phyloP scores from a whole-genome alignment of 2,113 vertebrate genomes.

The Mustela lutreola region DNA sequence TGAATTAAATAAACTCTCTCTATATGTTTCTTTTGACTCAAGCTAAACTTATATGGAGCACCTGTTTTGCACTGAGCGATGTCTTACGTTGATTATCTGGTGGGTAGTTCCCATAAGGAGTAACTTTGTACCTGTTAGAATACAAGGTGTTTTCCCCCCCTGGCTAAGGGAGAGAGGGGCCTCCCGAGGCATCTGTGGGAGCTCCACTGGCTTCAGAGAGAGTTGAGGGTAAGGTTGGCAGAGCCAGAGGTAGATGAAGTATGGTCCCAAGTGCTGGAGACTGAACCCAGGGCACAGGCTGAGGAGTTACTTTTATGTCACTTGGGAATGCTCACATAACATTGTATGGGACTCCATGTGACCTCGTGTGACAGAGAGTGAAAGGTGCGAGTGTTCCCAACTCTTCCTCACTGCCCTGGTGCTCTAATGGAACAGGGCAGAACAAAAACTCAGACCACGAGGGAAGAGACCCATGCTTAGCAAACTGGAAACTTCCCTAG shows the following conservation, averaged over 20 bases:
- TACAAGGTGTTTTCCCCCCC: accelerated
- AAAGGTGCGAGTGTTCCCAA: neutral
- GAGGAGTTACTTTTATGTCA: neutral
- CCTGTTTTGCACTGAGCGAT: neutral
- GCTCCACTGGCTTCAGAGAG: neutral
- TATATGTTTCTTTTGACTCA: neutral
- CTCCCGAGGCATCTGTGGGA: neutral
- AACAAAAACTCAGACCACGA: neutral
- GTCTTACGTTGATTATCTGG: neutral
- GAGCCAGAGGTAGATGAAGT: neutral
- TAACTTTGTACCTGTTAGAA: neutral
- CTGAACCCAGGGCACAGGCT: neutral
- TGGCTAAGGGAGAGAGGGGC: neutral
- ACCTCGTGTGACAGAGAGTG: neutral
- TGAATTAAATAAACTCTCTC: neutral
- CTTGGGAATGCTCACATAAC: neutral
- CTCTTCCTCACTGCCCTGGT: neutral
- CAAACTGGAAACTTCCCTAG: neutral
- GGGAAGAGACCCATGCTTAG: neutral
- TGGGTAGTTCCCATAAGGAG: neutral
- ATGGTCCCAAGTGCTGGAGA: neutral
- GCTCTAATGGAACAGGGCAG: neutral
- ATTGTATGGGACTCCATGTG: neutral
- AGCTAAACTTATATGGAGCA: neutral
- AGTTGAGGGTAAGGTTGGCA: neutral